Evolutionary conservation across 2,888 invertebrate species (phyloP).

Genomic region (Drosophila hawaiiensis): DNA sequence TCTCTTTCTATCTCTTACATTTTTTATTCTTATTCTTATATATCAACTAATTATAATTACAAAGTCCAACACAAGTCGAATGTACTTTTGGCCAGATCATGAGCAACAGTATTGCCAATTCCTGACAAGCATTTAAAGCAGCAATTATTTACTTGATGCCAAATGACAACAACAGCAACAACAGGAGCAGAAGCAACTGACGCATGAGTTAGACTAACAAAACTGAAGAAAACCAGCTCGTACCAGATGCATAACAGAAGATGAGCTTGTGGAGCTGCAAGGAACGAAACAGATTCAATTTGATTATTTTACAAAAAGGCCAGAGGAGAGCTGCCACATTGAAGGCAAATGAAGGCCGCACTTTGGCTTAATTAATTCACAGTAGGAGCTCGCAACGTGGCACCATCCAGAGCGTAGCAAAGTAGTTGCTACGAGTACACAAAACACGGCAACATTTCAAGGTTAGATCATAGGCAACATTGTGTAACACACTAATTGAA

Average conservation of each 20-base stretch:
- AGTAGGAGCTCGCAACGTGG: conserved; percentile 26
- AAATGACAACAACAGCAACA: conserved; percentile 68
- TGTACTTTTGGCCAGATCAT: background rate
- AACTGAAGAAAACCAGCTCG: conserved; percentile 9
- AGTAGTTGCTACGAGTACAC: conserved; percentile 38
- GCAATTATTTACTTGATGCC: conserved; percentile 83
- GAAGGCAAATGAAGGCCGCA: conserved; percentile 22
- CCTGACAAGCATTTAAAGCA: conserved; percentile 83
- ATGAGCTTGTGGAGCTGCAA: conserved; percentile 1
- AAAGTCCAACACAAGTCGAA: background rate
- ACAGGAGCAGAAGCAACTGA: conserved; percentile 16
- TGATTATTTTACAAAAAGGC: conserved; percentile 68
- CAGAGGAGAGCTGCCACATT: conserved; percentile 22
- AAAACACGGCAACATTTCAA: conserved; percentile 22
- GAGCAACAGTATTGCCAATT: conserved; percentile 48
- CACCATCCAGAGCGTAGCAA: conserved; percentile 30
- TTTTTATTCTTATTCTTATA: background rate
- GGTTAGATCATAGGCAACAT: conserved; percentile 63
- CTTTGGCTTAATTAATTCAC: conserved; percentile 63
- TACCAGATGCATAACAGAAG: no score
- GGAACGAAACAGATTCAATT: conserved; percentile 63
- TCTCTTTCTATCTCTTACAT: no score
- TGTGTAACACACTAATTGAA: conserved; percentile 72
- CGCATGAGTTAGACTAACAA: conserved; percentile 46
- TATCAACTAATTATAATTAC: background rate